phyloP scores from a whole-genome alignment of 1,140 invertebrate species.

The Platyura marginata region DNA sequence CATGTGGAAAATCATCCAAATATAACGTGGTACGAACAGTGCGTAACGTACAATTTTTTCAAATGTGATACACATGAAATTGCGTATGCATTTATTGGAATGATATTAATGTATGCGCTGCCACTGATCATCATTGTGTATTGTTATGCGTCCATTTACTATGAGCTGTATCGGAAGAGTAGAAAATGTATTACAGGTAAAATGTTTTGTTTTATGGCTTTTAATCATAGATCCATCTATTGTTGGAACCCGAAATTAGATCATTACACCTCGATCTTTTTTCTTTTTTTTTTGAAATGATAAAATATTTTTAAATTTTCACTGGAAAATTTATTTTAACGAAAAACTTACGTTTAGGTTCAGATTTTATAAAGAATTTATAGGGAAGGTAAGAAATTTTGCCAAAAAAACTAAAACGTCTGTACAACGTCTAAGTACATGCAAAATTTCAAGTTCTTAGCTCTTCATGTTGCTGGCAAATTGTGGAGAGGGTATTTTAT shows the following conservation, averaged over 20 bases:
- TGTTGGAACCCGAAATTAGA: background rate
- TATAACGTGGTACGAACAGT: slow-evolving; percentile 59
- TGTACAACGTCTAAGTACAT: too few relatives aligned
- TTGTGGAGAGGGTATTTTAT: too few relatives aligned
- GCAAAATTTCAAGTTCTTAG: too few relatives aligned
- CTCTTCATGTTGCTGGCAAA: too few relatives aligned
- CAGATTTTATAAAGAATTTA: too few relatives aligned
- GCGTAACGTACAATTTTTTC: slow-evolving; percentile 57
- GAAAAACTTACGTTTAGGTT: too few relatives aligned
- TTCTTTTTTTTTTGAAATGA: background rate
- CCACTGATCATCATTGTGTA: slow-evolving; percentile 71
- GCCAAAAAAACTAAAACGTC: too few relatives aligned
- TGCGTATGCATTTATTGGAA: slow-evolving; percentile 55
- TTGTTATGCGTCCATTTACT: slow-evolving; percentile 67
- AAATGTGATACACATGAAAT: slow-evolving; percentile 44
- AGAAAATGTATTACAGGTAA: slow-evolving; percentile 4
- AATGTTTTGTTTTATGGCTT: too few relatives aligned
- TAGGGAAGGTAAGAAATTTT: too few relatives aligned
- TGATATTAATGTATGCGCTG: slow-evolving; percentile 68
- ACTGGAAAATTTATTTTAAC: too few relatives aligned
- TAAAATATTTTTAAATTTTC: background rate
- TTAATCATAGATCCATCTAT: background rate
- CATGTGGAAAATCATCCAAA: slow-evolving; percentile 60
- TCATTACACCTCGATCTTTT: too few relatives aligned
- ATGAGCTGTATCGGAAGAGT: slow-evolving; percentile 40